A percentile compares a stretch with the other conserved stretches of the same genome.
These are phyloP conservation scores for Stichopus horrens DNA, from an alignment of 53 echinoderm and acorn worm species.

Conservation along the genomic window DNA sequence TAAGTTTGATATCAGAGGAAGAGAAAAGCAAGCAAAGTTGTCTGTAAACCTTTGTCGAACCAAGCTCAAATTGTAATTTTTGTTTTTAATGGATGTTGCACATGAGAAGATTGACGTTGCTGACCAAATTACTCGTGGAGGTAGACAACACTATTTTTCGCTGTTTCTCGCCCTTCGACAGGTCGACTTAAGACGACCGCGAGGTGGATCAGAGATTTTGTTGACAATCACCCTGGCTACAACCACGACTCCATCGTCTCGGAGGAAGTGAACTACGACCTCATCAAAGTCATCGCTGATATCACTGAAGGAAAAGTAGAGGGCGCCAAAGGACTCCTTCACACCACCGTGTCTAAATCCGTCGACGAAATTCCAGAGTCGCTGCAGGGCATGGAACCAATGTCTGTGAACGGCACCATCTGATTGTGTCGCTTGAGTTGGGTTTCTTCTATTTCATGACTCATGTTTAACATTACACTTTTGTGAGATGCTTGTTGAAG, in stretches of 20 bases:
- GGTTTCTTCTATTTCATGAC: too few species aligned
- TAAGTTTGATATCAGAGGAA: too few species aligned
- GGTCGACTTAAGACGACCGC: conserved; percentile 82
- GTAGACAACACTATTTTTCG: neutral
- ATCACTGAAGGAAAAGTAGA: conserved; percentile 70
- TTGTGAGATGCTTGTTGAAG: too few species aligned
- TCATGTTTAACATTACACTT: too few species aligned
- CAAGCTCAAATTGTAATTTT: too few species aligned
- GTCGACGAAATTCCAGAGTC: conserved; percentile 71
- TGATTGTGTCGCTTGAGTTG: neutral
- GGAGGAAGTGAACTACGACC: conserved; percentile 81
- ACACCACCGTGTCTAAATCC: conserved; percentile 59
- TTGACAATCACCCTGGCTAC: conserved; percentile 79
- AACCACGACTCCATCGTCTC: conserved; percentile 90
- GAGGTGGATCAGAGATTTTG: conserved; percentile 81
- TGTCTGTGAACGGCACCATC: neutral
- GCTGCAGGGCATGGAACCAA: conserved; percentile 44
- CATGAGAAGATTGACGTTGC: too few species aligned
- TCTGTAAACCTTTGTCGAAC: too few species aligned
- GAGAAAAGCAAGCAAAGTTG: too few species aligned
- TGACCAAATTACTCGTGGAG: neutral
- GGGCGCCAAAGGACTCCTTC: conserved; percentile 59
- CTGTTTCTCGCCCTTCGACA: conserved; percentile 30
- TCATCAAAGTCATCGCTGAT: conserved; percentile 65
- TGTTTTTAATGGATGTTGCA: too few species aligned